Evolutionary conservation across 2,888 invertebrate genomes (phyloP), one percentile per base, ranked within the genome.

Genomic region (Theretra japonica): DNA sequence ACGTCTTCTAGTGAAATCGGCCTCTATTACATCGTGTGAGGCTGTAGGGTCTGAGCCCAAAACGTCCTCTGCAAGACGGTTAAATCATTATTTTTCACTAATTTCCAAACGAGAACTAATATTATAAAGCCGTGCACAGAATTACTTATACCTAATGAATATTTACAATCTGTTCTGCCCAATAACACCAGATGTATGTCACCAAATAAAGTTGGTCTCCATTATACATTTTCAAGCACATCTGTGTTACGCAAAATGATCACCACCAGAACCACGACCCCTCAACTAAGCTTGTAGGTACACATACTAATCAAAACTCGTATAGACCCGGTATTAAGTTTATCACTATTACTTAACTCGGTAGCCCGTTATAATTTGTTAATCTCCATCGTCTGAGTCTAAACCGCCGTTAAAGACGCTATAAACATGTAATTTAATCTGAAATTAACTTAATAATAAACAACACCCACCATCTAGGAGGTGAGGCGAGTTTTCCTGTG

Each of bases 391-490:
- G 23, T 41, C 17, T 48, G 23, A 23, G 23, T 48, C 17, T 48
- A 65, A 65, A 65, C 65, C 41, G 48, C 65, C 41, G 17, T 23
- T 48, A 41, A 65, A 17, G 48, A 65, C 6, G 48, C 65, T 25
- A 6, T 65, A 48, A 65, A 65, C 65, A 65, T 65, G 48, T 48
- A 65, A 65, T 65, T 48, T 48, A 23, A 4, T 41, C 1, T 65
- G 41, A 23, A 65, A 65, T 48, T 65, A 48, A 65, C 41, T 65
- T 65, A 48, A 65, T 62, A 62, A 60, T 62, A 41, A 41, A 62
- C 17, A 11, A 23, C 65, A 65, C 33, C 23, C 23, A 23, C 48
- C 7, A 65, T 23, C 65, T 17, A 65, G 41, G 41, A 21, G 2
- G 21, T 65, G 23, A 62, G 15, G 41, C 33, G 33, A 21, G 65